phyloP scores from a whole-genome alignment of 2,113 vertebrate genomes.

The Syngnathoides biaculeatus region DNA sequence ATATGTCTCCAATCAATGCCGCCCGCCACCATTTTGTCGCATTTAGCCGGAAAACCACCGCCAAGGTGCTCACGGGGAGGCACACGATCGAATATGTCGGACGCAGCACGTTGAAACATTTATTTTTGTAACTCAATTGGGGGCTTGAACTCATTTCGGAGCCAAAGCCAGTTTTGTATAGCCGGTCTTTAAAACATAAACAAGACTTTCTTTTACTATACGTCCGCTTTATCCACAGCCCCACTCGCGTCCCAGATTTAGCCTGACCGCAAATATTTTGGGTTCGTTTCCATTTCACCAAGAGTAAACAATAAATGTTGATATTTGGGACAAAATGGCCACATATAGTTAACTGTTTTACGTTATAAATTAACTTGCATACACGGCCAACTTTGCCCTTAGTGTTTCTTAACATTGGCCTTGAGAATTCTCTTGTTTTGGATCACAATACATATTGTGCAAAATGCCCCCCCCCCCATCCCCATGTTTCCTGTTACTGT shows the following conservation, averaged over 20 bases:
- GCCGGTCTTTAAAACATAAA: background rate
- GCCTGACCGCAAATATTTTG: slow-evolving; percentile 8
- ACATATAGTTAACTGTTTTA: background rate
- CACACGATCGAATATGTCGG: background rate
- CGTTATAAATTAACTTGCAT: background rate
- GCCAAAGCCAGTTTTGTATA: background rate
- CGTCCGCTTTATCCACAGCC: background rate
- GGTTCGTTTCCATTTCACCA: slow-evolving; percentile 2
- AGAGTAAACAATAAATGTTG: slow-evolving; percentile 19
- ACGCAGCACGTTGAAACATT: background rate
- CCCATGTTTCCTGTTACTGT: background rate
- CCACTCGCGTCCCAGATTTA: slow-evolving; percentile 15
- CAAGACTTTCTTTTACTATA: background rate
- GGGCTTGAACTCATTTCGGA: background rate
- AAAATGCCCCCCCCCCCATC: too few species aligned
- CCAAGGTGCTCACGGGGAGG: background rate
- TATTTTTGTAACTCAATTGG: background rate
- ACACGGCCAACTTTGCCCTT: background rate
- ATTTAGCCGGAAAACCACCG: background rate
- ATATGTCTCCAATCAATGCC: slow-evolving; percentile 13
- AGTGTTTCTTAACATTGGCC: background rate
- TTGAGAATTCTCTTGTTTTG: background rate
- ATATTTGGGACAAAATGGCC: slow-evolving; percentile 5
- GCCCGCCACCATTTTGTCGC: background rate
- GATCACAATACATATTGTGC: too few species aligned